phyloP scores from a whole-genome alignment of 2,797 vertebrate genomes.

The Tympanoctomys barrerae region DNA sequence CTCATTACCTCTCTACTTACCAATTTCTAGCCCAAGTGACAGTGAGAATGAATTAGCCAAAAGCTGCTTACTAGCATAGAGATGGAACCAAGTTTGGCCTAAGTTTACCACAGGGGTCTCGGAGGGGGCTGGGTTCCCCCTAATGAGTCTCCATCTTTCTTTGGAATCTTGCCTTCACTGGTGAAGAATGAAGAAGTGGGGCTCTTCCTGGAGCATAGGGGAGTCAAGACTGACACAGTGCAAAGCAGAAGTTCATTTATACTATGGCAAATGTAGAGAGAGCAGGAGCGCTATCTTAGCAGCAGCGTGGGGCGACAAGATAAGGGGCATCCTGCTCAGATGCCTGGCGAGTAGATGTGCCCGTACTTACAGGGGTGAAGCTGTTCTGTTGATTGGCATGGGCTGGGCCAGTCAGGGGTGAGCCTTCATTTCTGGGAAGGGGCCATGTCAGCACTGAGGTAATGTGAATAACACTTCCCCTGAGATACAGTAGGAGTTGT shows the following conservation, averaged over 20 bases:
- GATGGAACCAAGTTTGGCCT: neutral
- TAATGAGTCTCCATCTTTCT: neutral
- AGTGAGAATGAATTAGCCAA: neutral
- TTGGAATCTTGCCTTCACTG: neutral
- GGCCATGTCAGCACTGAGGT: neutral
- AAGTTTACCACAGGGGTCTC: neutral
- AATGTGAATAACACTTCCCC: neutral
- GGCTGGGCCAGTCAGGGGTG: neutral
- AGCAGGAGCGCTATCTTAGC: neutral
- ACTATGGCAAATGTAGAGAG: neutral
- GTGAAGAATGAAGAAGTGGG: neutral
- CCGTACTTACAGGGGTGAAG: neutral
- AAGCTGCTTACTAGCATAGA: neutral
- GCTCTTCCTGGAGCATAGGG: neutral
- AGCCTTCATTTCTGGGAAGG: neutral
- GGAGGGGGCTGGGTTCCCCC: neutral
- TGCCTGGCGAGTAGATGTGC: neutral
- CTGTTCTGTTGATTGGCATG: neutral
- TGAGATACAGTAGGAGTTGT: neutral
- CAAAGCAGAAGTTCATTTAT: neutral
- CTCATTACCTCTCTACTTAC: neutral
- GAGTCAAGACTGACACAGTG: neutral
- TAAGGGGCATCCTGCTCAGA: neutral
- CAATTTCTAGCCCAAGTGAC: neutral
- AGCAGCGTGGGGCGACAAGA: neutral